A percentile compares a stretch with the other conserved stretches of the same genome.
Evolutionary conservation across 2,797 vertebrate species (phyloP).

Genomic region (Sorex maritimensis): DNA sequence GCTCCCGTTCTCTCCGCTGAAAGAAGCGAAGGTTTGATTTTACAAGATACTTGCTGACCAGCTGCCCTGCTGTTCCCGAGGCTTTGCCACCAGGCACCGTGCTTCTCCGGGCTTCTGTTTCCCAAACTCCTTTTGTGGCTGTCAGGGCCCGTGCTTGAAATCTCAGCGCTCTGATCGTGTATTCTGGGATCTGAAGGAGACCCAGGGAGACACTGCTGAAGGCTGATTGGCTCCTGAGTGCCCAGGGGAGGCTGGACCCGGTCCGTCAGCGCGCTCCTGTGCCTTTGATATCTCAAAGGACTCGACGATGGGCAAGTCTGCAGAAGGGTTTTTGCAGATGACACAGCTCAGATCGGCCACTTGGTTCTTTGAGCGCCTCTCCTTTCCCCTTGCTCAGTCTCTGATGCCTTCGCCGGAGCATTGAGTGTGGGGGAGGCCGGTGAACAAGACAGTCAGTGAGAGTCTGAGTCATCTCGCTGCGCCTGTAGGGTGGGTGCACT

Average conservation of each 20-base stretch:
- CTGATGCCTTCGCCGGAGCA: background rate
- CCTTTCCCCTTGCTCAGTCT: background rate
- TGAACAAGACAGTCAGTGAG: background rate
- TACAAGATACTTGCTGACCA: background rate
- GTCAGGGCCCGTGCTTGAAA: slow-evolving; percentile 13
- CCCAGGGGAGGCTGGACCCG: background rate
- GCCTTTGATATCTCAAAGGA: slow-evolving; percentile 44
- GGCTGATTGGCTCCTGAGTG: background rate
- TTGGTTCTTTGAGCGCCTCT: background rate
- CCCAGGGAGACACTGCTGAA: slow-evolving; percentile 34
- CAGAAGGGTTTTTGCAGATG: background rate
- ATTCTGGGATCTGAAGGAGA: slow-evolving; percentile 31
- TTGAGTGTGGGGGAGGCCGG: background rate
- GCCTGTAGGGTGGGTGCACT: background rate
- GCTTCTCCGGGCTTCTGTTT: background rate
- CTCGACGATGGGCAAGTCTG: background rate
- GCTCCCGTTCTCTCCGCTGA: background rate
- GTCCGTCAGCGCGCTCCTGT: background rate
- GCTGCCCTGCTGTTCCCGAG: background rate
- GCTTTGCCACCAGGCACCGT: slow-evolving; percentile 2
- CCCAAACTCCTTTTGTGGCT: background rate
- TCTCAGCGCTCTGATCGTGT: slow-evolving; percentile 20
- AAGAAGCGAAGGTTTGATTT: background rate
- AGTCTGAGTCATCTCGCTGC: background rate
- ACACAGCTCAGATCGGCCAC: background rate